phyloP scores from a whole-genome alignment of 2,113 vertebrate genomes.

The Gallinago undulata region DNA sequence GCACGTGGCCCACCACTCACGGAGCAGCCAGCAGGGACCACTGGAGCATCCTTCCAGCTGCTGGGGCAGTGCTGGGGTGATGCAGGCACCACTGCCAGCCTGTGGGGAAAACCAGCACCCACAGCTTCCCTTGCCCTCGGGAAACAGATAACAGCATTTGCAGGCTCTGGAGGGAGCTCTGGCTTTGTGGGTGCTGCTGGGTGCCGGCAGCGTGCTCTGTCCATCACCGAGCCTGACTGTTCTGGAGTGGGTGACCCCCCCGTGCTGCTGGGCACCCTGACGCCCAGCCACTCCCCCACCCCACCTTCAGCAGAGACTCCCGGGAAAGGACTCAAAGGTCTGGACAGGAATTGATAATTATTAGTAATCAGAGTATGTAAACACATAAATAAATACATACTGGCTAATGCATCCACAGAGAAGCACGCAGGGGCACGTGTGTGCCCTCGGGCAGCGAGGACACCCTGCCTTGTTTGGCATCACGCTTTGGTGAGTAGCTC shows the following conservation, averaged over 20 bases:
- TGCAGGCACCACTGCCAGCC: background rate
- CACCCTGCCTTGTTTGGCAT: accelerated
- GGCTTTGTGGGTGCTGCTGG: no score
- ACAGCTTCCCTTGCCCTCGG: accelerated
- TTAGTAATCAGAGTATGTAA: background rate
- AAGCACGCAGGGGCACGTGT: background rate
- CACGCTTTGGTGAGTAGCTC: background rate
- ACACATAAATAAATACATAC: no score
- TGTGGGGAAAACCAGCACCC: accelerated
- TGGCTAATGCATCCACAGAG: background rate
- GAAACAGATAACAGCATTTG: background rate
- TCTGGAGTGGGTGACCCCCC: accelerated
- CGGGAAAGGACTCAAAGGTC: background rate
- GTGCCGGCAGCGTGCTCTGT: accelerated
- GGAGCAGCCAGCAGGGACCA: no score
- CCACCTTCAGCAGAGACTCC: background rate
- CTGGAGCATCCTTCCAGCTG: background rate
- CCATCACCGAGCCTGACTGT: accelerated
- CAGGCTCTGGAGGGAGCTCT: background rate
- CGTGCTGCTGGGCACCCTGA: accelerated
- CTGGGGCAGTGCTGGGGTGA: background rate
- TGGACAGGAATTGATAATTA: background rate
- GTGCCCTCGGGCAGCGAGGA: accelerated
- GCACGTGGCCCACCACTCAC: accelerated
- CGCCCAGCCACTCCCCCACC: accelerated